Evolutionary conservation across 2,888 invertebrate genomes (phyloP).

Genomic region (Leptopilina myrica): DNA sequence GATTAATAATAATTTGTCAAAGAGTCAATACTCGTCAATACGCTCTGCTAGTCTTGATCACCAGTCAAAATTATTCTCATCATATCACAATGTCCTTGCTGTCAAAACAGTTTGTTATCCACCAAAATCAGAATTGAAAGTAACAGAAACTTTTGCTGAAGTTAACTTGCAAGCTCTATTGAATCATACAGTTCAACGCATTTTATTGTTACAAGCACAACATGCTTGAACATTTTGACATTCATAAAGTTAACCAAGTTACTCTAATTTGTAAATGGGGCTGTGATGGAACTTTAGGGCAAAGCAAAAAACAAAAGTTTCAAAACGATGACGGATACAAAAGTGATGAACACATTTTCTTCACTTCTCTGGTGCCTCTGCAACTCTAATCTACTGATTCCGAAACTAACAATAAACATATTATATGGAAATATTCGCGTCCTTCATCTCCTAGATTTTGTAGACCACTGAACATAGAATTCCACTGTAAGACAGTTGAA

Average conservation of each 20-base stretch:
- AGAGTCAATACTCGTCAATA: no score
- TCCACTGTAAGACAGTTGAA: slow-evolving; percentile 31
- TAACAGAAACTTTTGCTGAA: slow-evolving; percentile 20
- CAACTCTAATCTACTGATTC: no score
- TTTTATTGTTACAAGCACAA: no score
- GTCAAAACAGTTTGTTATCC: slow-evolving; percentile 23
- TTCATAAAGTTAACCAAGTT: background rate
- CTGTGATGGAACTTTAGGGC: no score
- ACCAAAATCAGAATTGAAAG: background rate
- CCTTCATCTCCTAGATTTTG: slow-evolving; percentile 39
- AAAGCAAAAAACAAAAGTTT: background rate
- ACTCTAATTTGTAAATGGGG: no score
- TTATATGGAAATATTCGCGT: slow-evolving; percentile 30
- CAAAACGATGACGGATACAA: background rate
- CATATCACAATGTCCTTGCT: slow-evolving; percentile 16
- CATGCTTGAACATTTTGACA: slow-evolving; percentile 7
- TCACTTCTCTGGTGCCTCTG: no score
- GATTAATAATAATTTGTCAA: slow-evolving; percentile 29
- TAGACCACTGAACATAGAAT: slow-evolving; percentile 26
- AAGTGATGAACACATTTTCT: no score
- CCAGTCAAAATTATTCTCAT: slow-evolving; percentile 41
- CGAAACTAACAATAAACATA: background rate
- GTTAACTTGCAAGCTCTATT: no score
- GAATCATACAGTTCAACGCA: no score
- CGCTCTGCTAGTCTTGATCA: background rate